Base-by-base conservation (phyloP, 2,888 invertebrate species). In the Mesoligia furuncula region DNA sequence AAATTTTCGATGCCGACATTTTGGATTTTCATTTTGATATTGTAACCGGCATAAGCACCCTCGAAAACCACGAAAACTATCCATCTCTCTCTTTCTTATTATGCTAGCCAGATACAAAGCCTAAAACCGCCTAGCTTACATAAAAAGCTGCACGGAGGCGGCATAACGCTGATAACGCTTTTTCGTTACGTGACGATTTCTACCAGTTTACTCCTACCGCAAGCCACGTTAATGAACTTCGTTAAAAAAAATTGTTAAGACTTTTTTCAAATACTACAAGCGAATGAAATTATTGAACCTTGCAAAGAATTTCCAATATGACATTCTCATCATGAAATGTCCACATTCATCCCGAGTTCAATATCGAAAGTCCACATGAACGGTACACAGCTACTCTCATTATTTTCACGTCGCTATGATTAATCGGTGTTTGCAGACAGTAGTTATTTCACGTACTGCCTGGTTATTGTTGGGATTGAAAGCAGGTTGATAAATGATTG, bases 321-420 rank as follows among this genome's bases (percentile, higher is more conserved):
- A 45, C 13, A 20, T 51, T 66, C 45, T 59, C 67, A 67, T 67
- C 31, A 80, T 65, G 57, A 54, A 71, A 73, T 48, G 80, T 82
- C 59, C 57, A 75, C 64, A 85, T 68, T 75, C 45, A 75, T 68
- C n/a, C 27, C 54, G 59, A 39, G 61, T 54, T 75, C 75, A 85
- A 83, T 85, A 75, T 85, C 51, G 57, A 15, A n/a, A 54, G 80
- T 84, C 66, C 57, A 84, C 61, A 71, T 24, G 71, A 17, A 2
- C 31, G 64, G 61, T 27, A 31, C 61, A 57, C 61, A 76, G 70
- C 66, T 59, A 45, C 36, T 82, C 74, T 74, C 75, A 77, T 80
- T 81, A 82, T 66, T 75, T 59, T 76, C 70, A 69, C 61, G 70
- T 80, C 64, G 78, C 70, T 31, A 65, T 85, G 80, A 84, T 87